Percentiles rank a stretch among this genome's conserved stretches.
These are phyloP conservation scores for Pseudomugil tenellus DNA, from an alignment of 2,797 vertebrate species.

Conservation along the genomic window DNA sequence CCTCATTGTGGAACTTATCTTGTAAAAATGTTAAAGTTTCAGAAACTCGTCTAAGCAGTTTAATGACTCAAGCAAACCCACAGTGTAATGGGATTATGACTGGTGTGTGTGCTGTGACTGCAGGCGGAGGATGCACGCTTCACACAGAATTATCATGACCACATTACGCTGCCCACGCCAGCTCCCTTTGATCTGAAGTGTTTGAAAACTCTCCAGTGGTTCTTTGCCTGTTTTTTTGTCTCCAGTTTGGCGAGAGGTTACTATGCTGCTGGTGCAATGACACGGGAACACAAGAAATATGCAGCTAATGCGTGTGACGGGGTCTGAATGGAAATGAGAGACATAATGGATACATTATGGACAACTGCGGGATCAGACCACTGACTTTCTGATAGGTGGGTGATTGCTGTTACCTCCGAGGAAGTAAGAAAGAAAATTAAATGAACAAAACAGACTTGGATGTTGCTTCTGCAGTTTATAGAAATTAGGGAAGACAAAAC, in stretches of 20 bases:
- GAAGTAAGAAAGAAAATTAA: too few species aligned
- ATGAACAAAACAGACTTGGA: too few species aligned
- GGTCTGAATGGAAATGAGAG: not conserved
- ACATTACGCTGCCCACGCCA: slow-evolving; percentile 50
- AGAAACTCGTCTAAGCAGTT: not conserved
- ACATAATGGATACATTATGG: not conserved
- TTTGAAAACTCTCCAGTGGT: slow-evolving; percentile 55
- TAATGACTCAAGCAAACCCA: not conserved
- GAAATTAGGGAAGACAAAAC: too few species aligned
- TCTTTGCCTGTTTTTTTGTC: slow-evolving; percentile 20
- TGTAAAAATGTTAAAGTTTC: slow-evolving; percentile 13
- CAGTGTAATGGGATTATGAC: slow-evolving; percentile 36
- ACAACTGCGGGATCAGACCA: not conserved
- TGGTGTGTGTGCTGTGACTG: slow-evolving; percentile 34
- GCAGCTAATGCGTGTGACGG: not conserved
- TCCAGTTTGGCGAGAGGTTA: slow-evolving; percentile 23
- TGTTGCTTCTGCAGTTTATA: too few species aligned
- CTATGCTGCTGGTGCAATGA: slow-evolving; percentile 32
- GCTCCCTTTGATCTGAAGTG: slow-evolving; percentile 51
- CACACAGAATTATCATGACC: slow-evolving; percentile 64
- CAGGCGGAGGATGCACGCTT: slow-evolving; percentile 53
- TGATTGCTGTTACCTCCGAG: too few species aligned
- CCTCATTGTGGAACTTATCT: slow-evolving; percentile 6
- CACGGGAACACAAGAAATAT: slow-evolving; percentile 31
- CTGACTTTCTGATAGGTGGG: not conserved